These are phyloP conservation scores for Pseudopleuronectes americanus DNA, from an alignment of 2,797 vertebrate species.

Conservation along the genomic window DNA sequence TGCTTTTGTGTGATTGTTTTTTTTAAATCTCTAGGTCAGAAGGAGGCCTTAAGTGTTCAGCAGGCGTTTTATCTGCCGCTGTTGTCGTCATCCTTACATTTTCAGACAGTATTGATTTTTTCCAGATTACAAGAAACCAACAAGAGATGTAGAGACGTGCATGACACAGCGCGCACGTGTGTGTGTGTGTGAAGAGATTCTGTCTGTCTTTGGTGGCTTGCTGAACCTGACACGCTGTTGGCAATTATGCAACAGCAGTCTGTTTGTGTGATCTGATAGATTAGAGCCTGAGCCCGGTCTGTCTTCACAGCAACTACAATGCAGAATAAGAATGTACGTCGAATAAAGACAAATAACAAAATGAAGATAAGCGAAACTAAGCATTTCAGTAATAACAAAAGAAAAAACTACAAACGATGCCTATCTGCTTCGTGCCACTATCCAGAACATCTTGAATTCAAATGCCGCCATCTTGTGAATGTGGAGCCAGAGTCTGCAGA, in stretches of 20 bases:
- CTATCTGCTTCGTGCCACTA: too few relatives aligned
- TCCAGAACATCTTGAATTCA: too few relatives aligned
- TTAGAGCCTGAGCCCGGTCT: constrained; percentile 15
- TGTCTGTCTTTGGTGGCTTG: constrained; percentile 25
- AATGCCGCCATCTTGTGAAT: too few relatives aligned
- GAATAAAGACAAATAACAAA: too few relatives aligned
- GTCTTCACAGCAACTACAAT: neutral
- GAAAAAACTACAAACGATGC: too few relatives aligned
- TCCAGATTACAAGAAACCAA: constrained; percentile 16
- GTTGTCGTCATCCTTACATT: constrained; percentile 39
- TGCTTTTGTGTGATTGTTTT: constrained; percentile 74
- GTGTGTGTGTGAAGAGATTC: constrained; percentile 1
- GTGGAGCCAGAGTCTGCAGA: too few relatives aligned
- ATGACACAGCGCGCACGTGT: neutral
- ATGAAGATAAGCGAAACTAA: too few relatives aligned
- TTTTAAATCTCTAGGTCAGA: constrained; percentile 61
- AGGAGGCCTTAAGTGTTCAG: constrained; percentile 29
- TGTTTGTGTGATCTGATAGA: constrained; percentile 37
- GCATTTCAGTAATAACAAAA: too few relatives aligned
- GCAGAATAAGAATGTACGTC: neutral
- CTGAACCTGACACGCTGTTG: constrained; percentile 23
- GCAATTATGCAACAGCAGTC: constrained; percentile 46
- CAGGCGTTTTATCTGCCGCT: constrained; percentile 28
- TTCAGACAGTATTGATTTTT: constrained; percentile 28
- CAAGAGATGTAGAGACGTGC: constrained; percentile 14